Conservation (phyloP, 2,113 vertebrate genomes). For the Phalacrocorax aristotelis region DNA sequence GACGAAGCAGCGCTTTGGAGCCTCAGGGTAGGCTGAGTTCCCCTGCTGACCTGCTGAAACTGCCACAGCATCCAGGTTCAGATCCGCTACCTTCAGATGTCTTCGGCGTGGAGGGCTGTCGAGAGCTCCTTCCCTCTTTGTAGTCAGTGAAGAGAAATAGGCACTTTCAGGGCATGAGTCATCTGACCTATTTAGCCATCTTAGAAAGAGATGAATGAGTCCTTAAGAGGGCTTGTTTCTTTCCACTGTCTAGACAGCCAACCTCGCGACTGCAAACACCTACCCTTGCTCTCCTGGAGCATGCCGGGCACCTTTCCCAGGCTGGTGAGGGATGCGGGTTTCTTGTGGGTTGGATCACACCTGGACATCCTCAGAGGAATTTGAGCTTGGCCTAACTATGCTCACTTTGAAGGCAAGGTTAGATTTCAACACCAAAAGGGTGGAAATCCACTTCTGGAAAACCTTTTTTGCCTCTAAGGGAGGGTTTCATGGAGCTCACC, state of each 20-base stretch:
- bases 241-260: conserved; percentile 48
- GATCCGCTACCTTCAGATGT: neutral
- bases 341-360: neutral
- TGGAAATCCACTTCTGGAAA: neutral
- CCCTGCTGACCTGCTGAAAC: neutral
- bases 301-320: neutral
- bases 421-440: neutral
- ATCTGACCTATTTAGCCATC: conserved; percentile 62
- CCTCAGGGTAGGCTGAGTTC: neutral
- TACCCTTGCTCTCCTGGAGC: neutral
- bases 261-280: conserved; percentile 11
- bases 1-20: neutral
- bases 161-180: conserved; percentile 48
- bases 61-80: rapidly evolving
- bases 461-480: neutral
- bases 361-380: neutral
- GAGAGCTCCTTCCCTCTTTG: neutral
- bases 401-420: neutral
- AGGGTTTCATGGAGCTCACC: neutral
- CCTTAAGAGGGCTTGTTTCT: conserved; percentile 34
- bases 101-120: neutral
- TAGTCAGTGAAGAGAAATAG: neutral
- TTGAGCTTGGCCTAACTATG: neutral
- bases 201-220: conserved; percentile 39
- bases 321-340: neutral